These are phyloP conservation scores for Drosophila kurseongensis DNA, from an alignment of 1,140 invertebrate species.

Conservation along the genomic window DNA sequence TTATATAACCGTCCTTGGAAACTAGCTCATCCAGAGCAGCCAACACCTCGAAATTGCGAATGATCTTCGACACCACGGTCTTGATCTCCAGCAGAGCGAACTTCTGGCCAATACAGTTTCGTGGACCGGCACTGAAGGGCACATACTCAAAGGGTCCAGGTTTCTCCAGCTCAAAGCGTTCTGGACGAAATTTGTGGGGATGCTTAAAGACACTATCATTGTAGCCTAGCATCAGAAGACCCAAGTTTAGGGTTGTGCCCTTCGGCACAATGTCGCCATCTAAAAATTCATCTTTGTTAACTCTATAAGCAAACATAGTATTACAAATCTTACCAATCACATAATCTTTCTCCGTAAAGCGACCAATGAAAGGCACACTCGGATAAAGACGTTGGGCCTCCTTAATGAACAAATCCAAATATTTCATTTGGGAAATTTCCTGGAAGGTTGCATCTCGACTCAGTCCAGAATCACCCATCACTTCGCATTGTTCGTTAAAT, in stretches of 20 bases:
- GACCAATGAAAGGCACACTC: conserved; percentile 88
- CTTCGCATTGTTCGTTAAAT: conserved; percentile 85
- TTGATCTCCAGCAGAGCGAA: conserved; percentile 85
- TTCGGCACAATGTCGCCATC: conserved; percentile 65
- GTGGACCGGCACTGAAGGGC: conserved; percentile 86
- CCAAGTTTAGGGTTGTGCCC: conserved; percentile 60
- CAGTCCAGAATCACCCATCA: conserved; percentile 84
- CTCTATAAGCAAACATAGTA: too few species aligned
- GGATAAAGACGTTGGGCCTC: conserved; percentile 88
- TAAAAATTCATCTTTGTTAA: background rate
- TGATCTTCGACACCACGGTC: conserved; percentile 84
- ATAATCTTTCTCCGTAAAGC: conserved; percentile 79
- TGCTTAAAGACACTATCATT: conserved; percentile 87
- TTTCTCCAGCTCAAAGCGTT: conserved; percentile 87
- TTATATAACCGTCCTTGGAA: conserved; percentile 63
- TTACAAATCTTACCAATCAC: conserved; percentile 51
- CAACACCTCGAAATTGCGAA: conserved; percentile 78
- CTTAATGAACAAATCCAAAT: conserved; percentile 88
- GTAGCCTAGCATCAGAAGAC: conserved; percentile 58
- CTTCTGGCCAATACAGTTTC: conserved; percentile 84
- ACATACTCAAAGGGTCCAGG: conserved; percentile 86
- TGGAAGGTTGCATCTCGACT: conserved; percentile 85
- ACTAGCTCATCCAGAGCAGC: conserved; percentile 68
- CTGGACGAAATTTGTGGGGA: conserved; percentile 90
- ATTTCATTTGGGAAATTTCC: conserved; percentile 88